Conservation (phyloP, 2,797 vertebrate genomes). For the Hippopotamyrus pictus region DNA sequence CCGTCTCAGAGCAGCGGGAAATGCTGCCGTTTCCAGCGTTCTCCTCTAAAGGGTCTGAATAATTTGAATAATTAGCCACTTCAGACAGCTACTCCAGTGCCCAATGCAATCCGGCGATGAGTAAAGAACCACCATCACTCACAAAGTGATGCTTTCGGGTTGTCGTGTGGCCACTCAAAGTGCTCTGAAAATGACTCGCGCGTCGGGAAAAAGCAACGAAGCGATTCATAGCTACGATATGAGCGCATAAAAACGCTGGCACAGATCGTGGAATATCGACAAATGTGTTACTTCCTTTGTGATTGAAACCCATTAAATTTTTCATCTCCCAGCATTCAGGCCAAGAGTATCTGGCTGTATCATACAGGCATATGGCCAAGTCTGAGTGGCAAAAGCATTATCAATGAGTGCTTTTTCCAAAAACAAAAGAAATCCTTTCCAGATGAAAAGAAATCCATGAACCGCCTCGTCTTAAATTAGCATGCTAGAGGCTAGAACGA, state of each 20-base stretch:
- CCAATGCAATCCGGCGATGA: neutral
- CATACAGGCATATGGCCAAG: neutral
- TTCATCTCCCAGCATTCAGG: conserved; percentile 3
- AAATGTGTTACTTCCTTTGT: neutral
- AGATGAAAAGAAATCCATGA: neutral
- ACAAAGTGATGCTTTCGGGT: conserved; percentile 1
- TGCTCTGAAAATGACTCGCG: neutral
- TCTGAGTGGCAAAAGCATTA: neutral
- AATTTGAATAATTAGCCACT: conserved; percentile 17
- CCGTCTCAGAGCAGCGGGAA: neutral
- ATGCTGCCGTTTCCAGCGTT: neutral
- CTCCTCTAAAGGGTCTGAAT: conserved; percentile 1
- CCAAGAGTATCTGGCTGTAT: neutral
- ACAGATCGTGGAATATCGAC: neutral
- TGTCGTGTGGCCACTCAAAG: neutral
- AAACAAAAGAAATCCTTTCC: neutral
- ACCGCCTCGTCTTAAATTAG: neutral
- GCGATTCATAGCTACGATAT: neutral
- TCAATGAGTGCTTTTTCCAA: neutral
- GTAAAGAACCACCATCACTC: neutral
- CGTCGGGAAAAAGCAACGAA: neutral
- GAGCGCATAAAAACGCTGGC: neutral
- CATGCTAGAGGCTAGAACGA: neutral
- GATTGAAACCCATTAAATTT: neutral
- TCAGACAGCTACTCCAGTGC: neutral